Conservation (phyloP, 2,888 invertebrate genomes). For the Pecten maximus region DNA sequence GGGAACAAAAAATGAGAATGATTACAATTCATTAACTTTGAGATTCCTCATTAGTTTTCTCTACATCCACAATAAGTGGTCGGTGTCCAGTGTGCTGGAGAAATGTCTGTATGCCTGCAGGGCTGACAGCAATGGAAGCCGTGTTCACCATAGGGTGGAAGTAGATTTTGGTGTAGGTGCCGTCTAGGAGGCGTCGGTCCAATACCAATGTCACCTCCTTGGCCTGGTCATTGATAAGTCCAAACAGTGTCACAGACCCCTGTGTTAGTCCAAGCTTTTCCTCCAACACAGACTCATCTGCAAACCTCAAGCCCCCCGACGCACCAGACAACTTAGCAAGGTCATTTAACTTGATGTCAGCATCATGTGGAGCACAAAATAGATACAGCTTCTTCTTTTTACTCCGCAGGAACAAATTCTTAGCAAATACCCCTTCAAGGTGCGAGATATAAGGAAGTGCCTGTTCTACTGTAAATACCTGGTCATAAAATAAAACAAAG, state of each 20-base stretch:
- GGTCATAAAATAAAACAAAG: too few species aligned
- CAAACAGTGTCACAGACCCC: slow-evolving; percentile 81
- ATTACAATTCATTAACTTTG: background rate
- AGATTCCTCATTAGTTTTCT: background rate
- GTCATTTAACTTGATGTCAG: slow-evolving; percentile 78
- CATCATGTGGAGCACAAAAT: slow-evolving; percentile 79
- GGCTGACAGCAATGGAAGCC: slow-evolving; percentile 72
- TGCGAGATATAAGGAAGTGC: slow-evolving; percentile 76
- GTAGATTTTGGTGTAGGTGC: slow-evolving; percentile 68
- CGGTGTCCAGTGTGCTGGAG: slow-evolving; percentile 70
- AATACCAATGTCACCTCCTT: slow-evolving; percentile 77
- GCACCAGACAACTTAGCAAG: slow-evolving; percentile 77
- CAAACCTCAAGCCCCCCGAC: slow-evolving; percentile 80
- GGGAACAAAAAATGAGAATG: too few species aligned
- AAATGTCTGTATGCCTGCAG: slow-evolving; percentile 71
- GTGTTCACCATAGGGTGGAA: slow-evolving; percentile 81
- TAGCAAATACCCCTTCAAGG: slow-evolving; percentile 77
- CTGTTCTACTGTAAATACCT: slow-evolving; percentile 82
- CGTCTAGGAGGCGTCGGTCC: slow-evolving; percentile 72
- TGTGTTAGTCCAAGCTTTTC: slow-evolving; percentile 80
- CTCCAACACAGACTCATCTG: slow-evolving; percentile 76
- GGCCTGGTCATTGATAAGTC: slow-evolving; percentile 79
- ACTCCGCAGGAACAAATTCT: slow-evolving; percentile 82
- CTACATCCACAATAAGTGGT: slow-evolving; percentile 60
- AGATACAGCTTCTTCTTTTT: slow-evolving; percentile 81